Percentiles rank a stretch among this genome's conserved stretches.
Evolutionary conservation across 2,888 invertebrate species (phyloP).

Genomic region (Colletes collaris): DNA sequence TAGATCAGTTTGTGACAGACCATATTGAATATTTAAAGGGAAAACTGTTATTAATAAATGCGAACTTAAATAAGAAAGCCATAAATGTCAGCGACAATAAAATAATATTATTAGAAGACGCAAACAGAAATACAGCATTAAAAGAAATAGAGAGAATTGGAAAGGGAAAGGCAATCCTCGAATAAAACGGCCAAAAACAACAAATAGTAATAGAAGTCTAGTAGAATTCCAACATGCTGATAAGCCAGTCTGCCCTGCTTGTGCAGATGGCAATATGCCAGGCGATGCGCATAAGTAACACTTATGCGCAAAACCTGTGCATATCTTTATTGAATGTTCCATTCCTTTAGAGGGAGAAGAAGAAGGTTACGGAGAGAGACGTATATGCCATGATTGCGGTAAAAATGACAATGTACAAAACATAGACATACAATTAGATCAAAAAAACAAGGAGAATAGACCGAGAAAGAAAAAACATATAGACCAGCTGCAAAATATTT

Average conservation of each 20-base stretch:
- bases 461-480: neutral
- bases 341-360: neutral
- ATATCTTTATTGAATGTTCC: neutral
- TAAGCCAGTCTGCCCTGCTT: neutral
- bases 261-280: neutral
- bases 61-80: neutral
- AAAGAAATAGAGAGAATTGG: neutral
- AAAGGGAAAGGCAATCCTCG: neutral
- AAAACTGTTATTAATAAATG: neutral
- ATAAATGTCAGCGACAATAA: neutral
- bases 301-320: neutral
- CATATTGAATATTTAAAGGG: neutral
- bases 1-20: neutral
- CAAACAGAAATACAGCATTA: neutral
- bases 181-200: neutral
- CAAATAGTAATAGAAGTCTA: neutral
- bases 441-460: neutral
- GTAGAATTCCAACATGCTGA: neutral
- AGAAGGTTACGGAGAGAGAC: neutral
- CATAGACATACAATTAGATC: neutral
- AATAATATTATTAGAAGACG: neutral
- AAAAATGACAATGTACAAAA: neutral
- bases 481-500: neutral
- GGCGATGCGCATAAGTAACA: neutral
- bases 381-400: neutral